A percentile compares a stretch with the other conserved stretches of the same genome.
phyloP scores from a whole-genome alignment of 2,113 vertebrate genomes.

The human region DNA sequence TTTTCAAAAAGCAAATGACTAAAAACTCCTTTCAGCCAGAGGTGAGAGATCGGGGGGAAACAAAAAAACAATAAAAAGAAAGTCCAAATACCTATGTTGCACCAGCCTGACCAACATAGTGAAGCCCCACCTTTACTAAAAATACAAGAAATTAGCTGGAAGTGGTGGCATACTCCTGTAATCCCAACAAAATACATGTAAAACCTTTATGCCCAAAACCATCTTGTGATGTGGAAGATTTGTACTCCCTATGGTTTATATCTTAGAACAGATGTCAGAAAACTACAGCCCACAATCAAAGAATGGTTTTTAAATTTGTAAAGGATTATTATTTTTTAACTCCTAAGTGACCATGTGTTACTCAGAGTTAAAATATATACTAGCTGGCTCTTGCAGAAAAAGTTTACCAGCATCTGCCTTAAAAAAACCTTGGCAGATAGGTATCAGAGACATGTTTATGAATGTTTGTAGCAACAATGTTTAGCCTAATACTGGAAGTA shows the following conservation, averaged over 20 bases:
- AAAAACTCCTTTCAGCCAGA: neutral
- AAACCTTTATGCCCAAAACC: neutral
- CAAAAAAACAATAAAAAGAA: no score
- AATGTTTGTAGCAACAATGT: neutral
- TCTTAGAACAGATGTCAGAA: neutral
- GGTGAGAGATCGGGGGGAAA: no score
- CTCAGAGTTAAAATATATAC: neutral
- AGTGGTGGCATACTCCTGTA: no score
- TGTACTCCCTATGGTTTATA: neutral
- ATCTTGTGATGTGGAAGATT: neutral
- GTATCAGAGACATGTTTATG: neutral
- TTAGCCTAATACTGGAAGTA: neutral
- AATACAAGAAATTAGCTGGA: no score
- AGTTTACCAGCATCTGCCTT: neutral
- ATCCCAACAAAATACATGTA: neutral
- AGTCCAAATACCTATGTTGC: no score
- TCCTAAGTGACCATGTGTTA: neutral
- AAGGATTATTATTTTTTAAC: neutral
- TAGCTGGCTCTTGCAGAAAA: neutral
- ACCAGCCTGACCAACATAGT: no score
- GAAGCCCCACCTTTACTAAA: no score
- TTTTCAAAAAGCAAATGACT: neutral
- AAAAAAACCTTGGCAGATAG: neutral
- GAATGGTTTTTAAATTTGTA: neutral
- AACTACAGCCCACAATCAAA: neutral